Conservation (phyloP, 1,140 invertebrate genomes). For the Megalonaias nervosa region DNA sequence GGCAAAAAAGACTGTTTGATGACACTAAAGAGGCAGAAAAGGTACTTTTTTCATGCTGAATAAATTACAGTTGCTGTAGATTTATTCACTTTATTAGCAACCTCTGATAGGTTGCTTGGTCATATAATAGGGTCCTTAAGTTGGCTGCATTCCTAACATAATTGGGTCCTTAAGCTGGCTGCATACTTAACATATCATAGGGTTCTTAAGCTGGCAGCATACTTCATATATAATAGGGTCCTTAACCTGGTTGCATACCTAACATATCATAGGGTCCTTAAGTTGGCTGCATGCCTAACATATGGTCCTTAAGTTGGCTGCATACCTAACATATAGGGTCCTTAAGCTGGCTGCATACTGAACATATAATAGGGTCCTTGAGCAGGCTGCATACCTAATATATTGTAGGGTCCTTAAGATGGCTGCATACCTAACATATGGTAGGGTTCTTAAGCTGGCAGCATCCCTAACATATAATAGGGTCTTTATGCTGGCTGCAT, state of each 20-base stretch:
- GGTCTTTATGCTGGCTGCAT: neutral
- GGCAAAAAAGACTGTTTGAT: conserved; percentile 95
- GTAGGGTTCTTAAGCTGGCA: neutral
- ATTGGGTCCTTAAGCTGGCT: neutral
- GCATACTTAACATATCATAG: neutral
- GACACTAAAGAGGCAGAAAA: conserved; percentile 97
- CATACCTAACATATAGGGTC: neutral
- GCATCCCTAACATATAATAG: neutral
- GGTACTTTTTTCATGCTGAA: conserved; percentile 64
- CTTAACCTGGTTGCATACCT: too few species aligned
- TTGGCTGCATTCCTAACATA: neutral
- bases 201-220: neutral
- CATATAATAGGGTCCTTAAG: neutral
- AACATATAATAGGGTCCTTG: too few species aligned
- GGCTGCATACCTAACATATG: neutral
- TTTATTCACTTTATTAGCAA: neutral
- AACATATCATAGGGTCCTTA: neutral
- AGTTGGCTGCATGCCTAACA: neutral
- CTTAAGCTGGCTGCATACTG: neutral
- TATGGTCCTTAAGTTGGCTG: neutral
- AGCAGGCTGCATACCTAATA: neutral
- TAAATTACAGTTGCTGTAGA: neutral
- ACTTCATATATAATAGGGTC: too few species aligned
- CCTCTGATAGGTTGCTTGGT: neutral
- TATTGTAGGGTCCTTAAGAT: neutral